Evolutionary conservation across 2,888 invertebrate species (phyloP).

Genomic region (Temnothorax rugatulus): DNA sequence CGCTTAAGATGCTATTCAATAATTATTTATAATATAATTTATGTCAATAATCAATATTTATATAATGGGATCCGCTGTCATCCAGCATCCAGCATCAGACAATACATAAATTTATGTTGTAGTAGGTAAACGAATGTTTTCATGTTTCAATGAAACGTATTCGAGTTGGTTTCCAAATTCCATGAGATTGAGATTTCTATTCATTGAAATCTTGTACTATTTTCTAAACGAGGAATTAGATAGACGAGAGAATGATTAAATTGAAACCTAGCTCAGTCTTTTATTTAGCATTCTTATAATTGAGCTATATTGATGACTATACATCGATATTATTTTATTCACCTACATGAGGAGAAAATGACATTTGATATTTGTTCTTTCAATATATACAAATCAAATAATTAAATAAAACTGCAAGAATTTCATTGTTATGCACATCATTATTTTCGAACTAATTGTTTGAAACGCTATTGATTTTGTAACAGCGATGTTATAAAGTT

Average conservation of each 20-base stretch:
- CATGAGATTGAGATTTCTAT: neutral
- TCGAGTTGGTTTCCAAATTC: neutral
- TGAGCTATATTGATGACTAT: neutral
- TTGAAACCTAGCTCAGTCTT: neutral
- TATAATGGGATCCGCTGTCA: neutral
- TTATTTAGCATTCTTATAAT: neutral
- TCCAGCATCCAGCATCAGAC: neutral
- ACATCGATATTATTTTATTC: neutral
- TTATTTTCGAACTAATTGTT: neutral
- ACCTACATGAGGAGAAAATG: neutral
- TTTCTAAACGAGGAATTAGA: neutral
- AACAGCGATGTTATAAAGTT: neutral
- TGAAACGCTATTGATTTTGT: neutral
- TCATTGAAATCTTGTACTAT: neutral
- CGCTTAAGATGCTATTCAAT: neutral
- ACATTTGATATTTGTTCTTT: neutral
- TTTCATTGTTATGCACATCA: neutral
- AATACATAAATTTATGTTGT: neutral
- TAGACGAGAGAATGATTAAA: neutral
- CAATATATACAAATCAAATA: neutral
- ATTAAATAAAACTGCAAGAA: neutral
- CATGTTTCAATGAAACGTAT: neutral
- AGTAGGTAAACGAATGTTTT: neutral
- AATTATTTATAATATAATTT: neutral
- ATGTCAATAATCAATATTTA: neutral